Evolutionary conservation across 2,797 vertebrate species (phyloP).

Genomic region (Tangara arthus): DNA sequence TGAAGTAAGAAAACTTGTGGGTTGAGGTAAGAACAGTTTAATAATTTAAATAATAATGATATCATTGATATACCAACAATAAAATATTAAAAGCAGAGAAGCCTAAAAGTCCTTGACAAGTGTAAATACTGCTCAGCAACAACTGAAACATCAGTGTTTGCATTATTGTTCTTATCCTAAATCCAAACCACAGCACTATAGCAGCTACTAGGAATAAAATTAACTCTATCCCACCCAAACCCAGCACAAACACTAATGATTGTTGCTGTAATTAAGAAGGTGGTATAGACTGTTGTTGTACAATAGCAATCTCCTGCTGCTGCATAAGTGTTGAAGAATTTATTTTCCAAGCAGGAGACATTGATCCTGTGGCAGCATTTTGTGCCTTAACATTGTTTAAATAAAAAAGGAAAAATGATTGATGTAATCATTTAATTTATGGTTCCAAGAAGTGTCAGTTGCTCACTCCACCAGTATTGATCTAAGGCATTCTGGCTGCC

Average conservation of each 20-base stretch:
- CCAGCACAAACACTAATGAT: not conserved
- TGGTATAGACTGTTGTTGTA: constrained; percentile 12
- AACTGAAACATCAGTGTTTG: not conserved
- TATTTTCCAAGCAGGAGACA: constrained; percentile 46
- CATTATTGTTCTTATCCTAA: not conserved
- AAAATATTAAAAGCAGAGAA: not conserved
- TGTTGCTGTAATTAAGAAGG: constrained; percentile 44
- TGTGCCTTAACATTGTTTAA: constrained; percentile 46
- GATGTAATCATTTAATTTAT: constrained; percentile 57
- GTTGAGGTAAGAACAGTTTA: not conserved
- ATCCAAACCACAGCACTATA: not conserved
- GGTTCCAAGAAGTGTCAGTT: constrained; percentile 11
- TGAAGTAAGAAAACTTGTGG: not conserved
- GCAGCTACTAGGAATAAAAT: not conserved
- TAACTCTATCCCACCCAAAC: not conserved
- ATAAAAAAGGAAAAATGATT: constrained; percentile 41
- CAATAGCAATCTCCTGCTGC: constrained; percentile 42
- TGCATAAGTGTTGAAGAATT: constrained; percentile 35
- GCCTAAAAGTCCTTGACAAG: not conserved
- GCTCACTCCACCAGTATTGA: constrained; percentile 1
- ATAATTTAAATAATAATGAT: not conserved
- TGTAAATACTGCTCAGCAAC: not conserved
- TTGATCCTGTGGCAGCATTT: constrained; percentile 17
- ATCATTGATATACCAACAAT: not conserved
- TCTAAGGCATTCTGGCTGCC: not conserved